Evolutionary conservation across 1,140 invertebrate genomes (phyloP).

Genomic region (Apis cerana): DNA sequence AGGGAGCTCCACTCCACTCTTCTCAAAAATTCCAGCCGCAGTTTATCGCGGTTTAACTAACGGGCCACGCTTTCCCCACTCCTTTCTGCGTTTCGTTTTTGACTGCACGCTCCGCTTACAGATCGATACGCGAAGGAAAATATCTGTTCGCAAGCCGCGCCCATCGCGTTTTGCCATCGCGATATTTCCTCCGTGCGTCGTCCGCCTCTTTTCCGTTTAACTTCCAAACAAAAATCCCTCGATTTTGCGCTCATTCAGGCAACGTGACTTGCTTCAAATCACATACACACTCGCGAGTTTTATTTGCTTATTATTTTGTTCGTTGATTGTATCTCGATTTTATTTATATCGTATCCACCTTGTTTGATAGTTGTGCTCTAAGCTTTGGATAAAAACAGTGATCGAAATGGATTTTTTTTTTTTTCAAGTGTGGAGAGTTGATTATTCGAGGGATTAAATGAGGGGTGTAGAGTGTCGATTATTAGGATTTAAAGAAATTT

Average conservation of each 20-base stretch:
- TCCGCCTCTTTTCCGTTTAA: neutral
- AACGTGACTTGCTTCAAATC: too few species aligned
- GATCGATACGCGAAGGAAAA: constrained; percentile 54
- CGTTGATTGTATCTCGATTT: too few species aligned
- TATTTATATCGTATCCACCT: too few species aligned
- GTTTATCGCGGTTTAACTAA: constrained; percentile 15
- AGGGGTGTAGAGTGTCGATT: too few species aligned
- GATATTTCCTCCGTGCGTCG: neutral
- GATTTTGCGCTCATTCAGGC: neutral
- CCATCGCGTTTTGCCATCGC: constrained; percentile 42
- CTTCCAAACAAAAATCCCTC: neutral
- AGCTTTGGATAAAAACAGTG: too few species aligned
- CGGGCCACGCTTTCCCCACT: neutral
- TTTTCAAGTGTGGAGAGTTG: too few species aligned
- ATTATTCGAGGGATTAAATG: too few species aligned
- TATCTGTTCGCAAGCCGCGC: constrained; percentile 45
- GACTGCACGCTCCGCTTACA: constrained; percentile 32
- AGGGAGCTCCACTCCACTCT: neutral
- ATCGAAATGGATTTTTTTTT: too few species aligned
- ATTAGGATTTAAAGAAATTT: too few species aligned
- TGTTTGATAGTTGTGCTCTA: too few species aligned
- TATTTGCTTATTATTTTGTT: too few species aligned
- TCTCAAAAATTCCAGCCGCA: neutral
- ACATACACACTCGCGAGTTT: too few species aligned
- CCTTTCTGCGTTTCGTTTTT: constrained; percentile 51